Evolutionary conservation across 2,888 invertebrate genomes (phyloP).

Genomic region (Agrotis clavis): DNA sequence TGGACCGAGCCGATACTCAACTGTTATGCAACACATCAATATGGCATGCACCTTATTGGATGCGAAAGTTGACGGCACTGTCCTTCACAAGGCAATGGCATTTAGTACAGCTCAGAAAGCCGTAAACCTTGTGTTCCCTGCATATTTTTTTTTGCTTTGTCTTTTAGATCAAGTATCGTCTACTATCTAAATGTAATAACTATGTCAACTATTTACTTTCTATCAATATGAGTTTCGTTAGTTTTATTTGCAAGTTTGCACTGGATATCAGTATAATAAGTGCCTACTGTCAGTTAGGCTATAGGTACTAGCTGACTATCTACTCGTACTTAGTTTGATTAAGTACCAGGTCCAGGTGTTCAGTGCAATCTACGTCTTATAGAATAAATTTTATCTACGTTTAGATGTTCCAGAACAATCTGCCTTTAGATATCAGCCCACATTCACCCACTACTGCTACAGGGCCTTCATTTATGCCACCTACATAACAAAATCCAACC

Average conservation of each 20-base stretch:
- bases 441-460: constrained; percentile 40
- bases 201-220: neutral
- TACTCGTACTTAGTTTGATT: neutral
- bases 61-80: constrained; percentile 79
- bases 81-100: constrained; percentile 74
- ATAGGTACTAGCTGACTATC: neutral
- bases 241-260: neutral
- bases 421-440: constrained; percentile 36
- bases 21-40: constrained; percentile 84
- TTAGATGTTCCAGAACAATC: constrained; percentile 28
- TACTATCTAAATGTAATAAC: neutral
- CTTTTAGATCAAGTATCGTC: neutral
- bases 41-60: constrained; percentile 83
- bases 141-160: constrained; percentile 4
- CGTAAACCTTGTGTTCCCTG: constrained; percentile 28
- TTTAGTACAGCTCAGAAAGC: constrained; percentile 50
- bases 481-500: constrained; percentile 32
- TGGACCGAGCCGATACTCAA: constrained; percentile 76
- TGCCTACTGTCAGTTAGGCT: neutral
- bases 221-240: neutral
- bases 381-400: neutral
- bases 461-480: constrained; percentile 31
- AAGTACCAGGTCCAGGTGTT: neutral
- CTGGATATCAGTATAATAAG: too few relatives aligned
- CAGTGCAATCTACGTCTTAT: constrained; percentile 4